Conservation (phyloP, 2,888 invertebrate species). For the Volucella bombylans region DNA sequence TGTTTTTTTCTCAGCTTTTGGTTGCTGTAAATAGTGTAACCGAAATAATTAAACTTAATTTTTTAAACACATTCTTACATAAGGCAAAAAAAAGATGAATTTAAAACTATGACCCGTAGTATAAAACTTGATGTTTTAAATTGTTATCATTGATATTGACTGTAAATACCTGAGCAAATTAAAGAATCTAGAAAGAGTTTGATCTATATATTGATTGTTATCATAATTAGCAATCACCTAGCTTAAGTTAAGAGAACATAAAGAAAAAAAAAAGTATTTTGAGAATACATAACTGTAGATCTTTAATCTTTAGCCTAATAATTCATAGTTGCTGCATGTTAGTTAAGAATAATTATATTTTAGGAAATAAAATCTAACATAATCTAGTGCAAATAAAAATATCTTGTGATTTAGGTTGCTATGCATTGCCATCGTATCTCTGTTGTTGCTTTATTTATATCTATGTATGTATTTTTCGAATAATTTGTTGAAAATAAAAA, state of each 20-base stretch:
- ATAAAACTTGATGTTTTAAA: neutral
- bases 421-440: slow-evolving; percentile 53
- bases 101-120: no score
- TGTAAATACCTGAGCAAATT: neutral
- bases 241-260: no score
- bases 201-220: slow-evolving; percentile 19
- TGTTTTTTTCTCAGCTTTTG: no score
- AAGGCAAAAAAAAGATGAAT: no score
- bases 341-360: slow-evolving; percentile 41
- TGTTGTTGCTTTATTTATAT: slow-evolving; percentile 68
- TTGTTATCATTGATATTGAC: neutral
- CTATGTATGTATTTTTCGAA: slow-evolving; percentile 53
- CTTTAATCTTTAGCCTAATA: slow-evolving; percentile 7
- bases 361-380: slow-evolving; percentile 45
- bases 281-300: slow-evolving; percentile 17
- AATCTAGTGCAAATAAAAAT: slow-evolving; percentile 40
- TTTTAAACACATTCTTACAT: no score
- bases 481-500: slow-evolving; percentile 42
- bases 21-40: no score
- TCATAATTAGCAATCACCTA: slow-evolving; percentile 20
- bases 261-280: slow-evolving; percentile 20
- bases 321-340: slow-evolving; percentile 48
- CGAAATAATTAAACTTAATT: no score
- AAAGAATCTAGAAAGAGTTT: no score
- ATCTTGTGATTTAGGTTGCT: slow-evolving; percentile 70